Evolutionary conservation across 2,113 vertebrate genomes (phyloP).

Genomic region (Brachyhypopomus gauderio): DNA sequence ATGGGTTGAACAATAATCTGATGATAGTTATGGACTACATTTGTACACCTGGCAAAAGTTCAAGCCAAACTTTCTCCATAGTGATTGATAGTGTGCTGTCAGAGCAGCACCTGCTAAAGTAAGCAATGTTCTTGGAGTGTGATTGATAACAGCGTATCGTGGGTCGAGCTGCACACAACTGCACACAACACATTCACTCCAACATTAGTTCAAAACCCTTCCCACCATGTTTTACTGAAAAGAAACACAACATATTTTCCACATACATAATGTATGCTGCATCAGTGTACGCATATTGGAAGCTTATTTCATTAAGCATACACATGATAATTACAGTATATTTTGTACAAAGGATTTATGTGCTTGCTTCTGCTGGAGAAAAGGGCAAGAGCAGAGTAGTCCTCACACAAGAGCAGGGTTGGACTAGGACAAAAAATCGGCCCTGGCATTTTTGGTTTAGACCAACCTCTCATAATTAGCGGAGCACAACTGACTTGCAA

Average conservation of each 20-base stretch:
- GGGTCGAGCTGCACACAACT: not conserved
- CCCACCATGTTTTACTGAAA: not conserved
- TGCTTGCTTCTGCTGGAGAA: too few species aligned
- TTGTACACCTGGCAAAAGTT: not conserved
- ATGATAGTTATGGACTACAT: not conserved
- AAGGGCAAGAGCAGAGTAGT: too few species aligned
- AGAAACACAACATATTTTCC: not conserved
- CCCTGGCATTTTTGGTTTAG: too few species aligned
- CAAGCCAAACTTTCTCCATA: conserved; percentile 8
- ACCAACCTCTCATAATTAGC: too few species aligned
- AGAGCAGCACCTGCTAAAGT: conserved; percentile 7
- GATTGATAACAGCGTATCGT: not conserved
- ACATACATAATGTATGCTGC: not conserved
- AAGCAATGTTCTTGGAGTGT: conserved; percentile 3
- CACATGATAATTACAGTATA: too few species aligned
- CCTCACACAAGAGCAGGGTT: too few species aligned
- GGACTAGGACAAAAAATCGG: too few species aligned
- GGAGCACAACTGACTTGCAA: too few species aligned
- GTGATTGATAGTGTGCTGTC: not conserved
- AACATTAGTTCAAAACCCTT: not conserved
- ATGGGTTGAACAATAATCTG: not conserved
- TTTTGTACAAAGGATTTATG: too few species aligned
- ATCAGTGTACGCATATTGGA: not conserved
- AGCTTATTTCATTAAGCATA: not conserved
- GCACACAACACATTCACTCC: not conserved